A percentile compares a stretch with the other conserved stretches of the same genome.
phyloP scores from a whole-genome alignment of 2,888 invertebrate species.

The Drosophila sordidapex region DNA sequence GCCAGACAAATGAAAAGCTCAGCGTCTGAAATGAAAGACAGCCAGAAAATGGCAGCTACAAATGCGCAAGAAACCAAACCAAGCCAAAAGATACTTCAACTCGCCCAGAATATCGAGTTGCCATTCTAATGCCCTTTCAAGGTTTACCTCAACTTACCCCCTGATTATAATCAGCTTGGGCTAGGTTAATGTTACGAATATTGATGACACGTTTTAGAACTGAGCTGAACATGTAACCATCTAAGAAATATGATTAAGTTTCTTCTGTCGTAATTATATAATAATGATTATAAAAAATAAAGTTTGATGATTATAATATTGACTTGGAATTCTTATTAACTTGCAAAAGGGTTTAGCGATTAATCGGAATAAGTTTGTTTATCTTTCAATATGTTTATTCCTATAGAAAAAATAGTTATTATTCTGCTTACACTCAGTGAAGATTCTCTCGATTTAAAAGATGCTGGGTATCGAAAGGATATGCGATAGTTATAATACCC shows the following conservation, averaged over 20 bases:
- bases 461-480: background rate
- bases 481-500: slow-evolving; percentile 33
- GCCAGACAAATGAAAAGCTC: slow-evolving; percentile 76
- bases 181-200: background rate
- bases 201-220: background rate
- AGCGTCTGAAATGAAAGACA: slow-evolving; percentile 35
- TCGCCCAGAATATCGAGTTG: background rate
- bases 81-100: slow-evolving; percentile 5
- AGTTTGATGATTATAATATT: background rate
- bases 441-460: no score
- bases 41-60: slow-evolving; percentile 52
- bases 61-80: slow-evolving; percentile 22
- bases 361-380: background rate
- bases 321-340: background rate
- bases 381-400: background rate
- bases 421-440: background rate
- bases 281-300: background rate
- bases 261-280: no score
- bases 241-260: background rate
- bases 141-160: background rate
- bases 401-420: background rate
- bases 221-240: background rate
- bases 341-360: background rate
- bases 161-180: background rate
- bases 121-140: slow-evolving; percentile 30